Conservation (phyloP, 2,888 invertebrate species). For the Melitaea athalia region DNA sequence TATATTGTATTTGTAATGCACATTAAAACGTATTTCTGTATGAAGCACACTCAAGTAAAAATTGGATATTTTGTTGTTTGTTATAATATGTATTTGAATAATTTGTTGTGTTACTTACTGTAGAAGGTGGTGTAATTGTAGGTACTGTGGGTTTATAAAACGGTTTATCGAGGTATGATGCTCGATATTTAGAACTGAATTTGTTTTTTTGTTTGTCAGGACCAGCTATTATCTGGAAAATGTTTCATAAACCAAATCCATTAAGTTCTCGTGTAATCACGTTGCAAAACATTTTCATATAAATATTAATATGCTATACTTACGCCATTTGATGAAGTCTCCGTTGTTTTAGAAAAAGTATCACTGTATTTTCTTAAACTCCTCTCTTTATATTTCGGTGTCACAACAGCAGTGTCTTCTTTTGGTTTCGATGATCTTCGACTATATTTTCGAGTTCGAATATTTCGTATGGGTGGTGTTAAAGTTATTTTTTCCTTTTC, state of each 20-base stretch:
- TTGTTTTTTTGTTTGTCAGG: conserved; percentile 76
- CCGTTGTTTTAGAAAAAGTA: conserved; percentile 67
- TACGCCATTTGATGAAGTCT: conserved; percentile 72
- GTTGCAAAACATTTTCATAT: background rate
- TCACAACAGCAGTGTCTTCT: conserved; percentile 48
- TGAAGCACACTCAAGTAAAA: too few relatives aligned
- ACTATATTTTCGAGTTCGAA: conserved; percentile 65
- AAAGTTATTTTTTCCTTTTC: conserved; percentile 49
- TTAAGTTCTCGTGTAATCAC: background rate
- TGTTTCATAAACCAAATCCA: conserved; percentile 10
- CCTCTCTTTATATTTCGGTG: conserved; percentile 56
- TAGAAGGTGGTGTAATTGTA: conserved; percentile 75
- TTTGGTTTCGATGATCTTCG: conserved; percentile 53
- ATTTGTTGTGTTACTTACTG: conserved; percentile 67
- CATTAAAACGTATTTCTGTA: too few relatives aligned
- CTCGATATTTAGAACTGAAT: conserved; percentile 84
- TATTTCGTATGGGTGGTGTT: conserved; percentile 64
- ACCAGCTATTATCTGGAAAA: conserved; percentile 71
- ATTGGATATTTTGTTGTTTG: background rate
- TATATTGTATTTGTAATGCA: too few relatives aligned
- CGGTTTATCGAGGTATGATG: conserved; percentile 78
- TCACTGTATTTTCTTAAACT: conserved; percentile 65
- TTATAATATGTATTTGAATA: conserved; percentile 24
- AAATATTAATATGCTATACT: conserved; percentile 47
- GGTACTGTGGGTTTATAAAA: conserved; percentile 85